Evolutionary conservation across 1,140 invertebrate genomes (phyloP).

Genomic region (Calliphora vicina): DNA sequence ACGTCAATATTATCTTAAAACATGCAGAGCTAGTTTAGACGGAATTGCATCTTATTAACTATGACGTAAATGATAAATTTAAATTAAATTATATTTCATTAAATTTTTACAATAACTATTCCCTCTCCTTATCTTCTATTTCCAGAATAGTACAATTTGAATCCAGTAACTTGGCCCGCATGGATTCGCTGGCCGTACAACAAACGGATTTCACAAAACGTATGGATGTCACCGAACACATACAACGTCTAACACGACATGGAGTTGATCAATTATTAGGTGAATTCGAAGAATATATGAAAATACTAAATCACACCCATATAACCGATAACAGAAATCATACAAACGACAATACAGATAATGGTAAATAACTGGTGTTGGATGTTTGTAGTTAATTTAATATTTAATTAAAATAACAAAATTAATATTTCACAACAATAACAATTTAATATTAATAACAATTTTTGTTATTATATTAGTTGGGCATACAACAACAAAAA

Average conservation of each 20-base stretch:
- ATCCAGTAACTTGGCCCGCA: slow-evolving; percentile 46
- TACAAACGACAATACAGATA: background rate
- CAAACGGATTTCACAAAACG: slow-evolving; percentile 52
- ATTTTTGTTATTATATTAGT: background rate
- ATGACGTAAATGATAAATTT: no score
- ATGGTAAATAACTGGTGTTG: slow-evolving; percentile 30
- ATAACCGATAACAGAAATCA: slow-evolving; percentile 21
- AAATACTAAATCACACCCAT: background rate
- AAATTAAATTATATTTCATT: no score
- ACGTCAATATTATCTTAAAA: no score
- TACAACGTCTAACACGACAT: slow-evolving; percentile 47
- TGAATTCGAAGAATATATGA: slow-evolving; percentile 43
- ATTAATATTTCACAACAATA: background rate
- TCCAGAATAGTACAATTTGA: slow-evolving; percentile 49
- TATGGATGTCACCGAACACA: slow-evolving; percentile 52
- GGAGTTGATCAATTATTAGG: slow-evolving; percentile 57
- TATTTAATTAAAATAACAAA: background rate
- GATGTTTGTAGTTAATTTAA: background rate
- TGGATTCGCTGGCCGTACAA: slow-evolving; percentile 54
- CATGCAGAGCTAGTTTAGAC: no score
- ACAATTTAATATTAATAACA: background rate
- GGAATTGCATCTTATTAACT: no score
- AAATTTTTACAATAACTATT: no score
- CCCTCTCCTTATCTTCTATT: background rate
- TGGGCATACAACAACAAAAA: no score